Percentiles rank a stretch among this genome's conserved stretches.
phyloP scores from a whole-genome alignment of 2,888 invertebrate species.

The Ectemnius lituratus region DNA sequence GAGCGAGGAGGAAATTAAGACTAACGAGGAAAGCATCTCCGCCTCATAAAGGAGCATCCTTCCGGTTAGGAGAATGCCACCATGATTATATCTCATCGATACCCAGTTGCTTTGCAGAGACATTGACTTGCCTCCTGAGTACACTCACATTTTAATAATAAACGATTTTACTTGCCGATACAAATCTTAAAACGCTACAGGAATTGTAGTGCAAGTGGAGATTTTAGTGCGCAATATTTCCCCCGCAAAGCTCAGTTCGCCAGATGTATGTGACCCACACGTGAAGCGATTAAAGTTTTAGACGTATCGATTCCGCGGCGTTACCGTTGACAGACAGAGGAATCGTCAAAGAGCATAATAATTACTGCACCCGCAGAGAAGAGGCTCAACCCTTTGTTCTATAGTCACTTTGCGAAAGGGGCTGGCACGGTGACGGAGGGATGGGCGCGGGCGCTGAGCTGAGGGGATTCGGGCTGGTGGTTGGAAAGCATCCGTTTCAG shows the following conservation, averaged over 20 bases:
- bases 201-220: neutral
- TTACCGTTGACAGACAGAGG: slow-evolving; percentile 74
- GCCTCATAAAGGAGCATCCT: slow-evolving; percentile 33
- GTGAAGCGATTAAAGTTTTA: slow-evolving; percentile 73
- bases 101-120: neutral
- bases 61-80: slow-evolving; percentile 35
- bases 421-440: slow-evolving; percentile 46
- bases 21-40: slow-evolving; percentile 62
- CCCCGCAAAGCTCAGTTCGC: slow-evolving; percentile 22
- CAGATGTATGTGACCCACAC: slow-evolving; percentile 47
- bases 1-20: slow-evolving; percentile 56
- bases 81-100: neutral
- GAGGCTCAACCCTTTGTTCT: slow-evolving; percentile 77
- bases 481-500: slow-evolving; percentile 71
- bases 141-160: no score
- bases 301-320: slow-evolving; percentile 74
- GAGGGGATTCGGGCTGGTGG: slow-evolving; percentile 53
- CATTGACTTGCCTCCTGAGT: neutral
- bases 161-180: no score
- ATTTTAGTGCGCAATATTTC: slow-evolving; percentile 32
- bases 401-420: slow-evolving; percentile 76
- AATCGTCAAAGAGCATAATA: slow-evolving; percentile 77
- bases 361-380: slow-evolving; percentile 76
- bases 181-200: neutral
- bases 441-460: slow-evolving; percentile 28